Evolutionary conservation across 2,888 invertebrate genomes (phyloP).

Genomic region (Clepsis dumicolana): DNA sequence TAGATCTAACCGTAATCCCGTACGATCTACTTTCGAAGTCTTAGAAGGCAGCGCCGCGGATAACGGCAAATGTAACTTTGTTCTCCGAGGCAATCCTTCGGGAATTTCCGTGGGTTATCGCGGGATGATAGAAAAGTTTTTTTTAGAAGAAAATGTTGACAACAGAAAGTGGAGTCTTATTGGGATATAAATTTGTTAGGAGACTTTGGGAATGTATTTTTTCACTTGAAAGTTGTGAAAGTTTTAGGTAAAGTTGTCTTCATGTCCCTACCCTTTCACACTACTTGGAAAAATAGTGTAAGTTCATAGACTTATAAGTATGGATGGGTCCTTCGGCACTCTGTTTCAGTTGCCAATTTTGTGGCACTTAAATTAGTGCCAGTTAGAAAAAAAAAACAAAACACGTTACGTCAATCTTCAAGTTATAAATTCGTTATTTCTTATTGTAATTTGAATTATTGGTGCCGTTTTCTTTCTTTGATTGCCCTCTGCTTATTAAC

Average conservation of each 20-base stretch:
- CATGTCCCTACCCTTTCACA: too few relatives aligned
- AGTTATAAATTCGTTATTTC: too few relatives aligned
- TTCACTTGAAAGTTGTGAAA: neutral
- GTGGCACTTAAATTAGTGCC: too few relatives aligned
- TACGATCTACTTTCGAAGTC: neutral
- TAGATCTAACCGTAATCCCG: neutral
- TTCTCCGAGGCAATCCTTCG: constrained; percentile 18
- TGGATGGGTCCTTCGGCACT: too few relatives aligned
- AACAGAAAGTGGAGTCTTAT: constrained; percentile 6
- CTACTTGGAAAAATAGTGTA: too few relatives aligned
- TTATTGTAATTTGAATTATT: too few relatives aligned
- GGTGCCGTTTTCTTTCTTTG: too few relatives aligned
- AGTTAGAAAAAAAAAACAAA: too few relatives aligned
- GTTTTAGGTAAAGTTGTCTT: neutral
- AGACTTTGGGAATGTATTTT: neutral
- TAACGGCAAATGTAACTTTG: neutral
- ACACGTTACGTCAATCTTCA: too few relatives aligned
- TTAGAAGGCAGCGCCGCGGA: neutral
- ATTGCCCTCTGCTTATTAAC: too few relatives aligned
- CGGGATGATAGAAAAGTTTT: constrained; percentile 35
- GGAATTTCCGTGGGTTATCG: constrained; percentile 26
- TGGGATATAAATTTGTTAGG: neutral
- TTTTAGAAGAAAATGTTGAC: constrained; percentile 22
- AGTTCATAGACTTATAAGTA: too few relatives aligned
- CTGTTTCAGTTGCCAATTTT: too few relatives aligned